These are phyloP conservation scores for Premnoplex brunnescens DNA, from an alignment of 2,797 vertebrate genomes.

Conservation along the genomic window DNA sequence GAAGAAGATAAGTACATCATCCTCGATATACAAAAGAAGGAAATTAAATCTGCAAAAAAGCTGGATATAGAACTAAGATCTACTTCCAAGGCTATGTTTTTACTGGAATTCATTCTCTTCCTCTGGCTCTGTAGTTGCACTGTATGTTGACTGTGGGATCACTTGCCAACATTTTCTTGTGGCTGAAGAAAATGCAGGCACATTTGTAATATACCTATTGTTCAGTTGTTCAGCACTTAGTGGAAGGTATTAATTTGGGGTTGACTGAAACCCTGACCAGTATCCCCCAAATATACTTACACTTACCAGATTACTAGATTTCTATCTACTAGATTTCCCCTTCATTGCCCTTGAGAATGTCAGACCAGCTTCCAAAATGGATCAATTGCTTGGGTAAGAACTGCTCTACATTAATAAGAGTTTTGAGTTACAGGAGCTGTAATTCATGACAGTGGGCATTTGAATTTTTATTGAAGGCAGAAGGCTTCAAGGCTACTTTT, in stretches of 20 bases:
- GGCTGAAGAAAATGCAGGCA: neutral
- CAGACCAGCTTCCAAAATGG: neutral
- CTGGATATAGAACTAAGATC: neutral
- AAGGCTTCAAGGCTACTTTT: neutral
- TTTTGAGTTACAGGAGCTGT: neutral
- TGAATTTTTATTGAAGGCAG: neutral
- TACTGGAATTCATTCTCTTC: neutral
- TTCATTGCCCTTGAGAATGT: neutral
- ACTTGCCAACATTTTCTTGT: neutral
- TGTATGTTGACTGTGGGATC: neutral
- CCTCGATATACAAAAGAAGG: neutral
- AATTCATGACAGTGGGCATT: neutral
- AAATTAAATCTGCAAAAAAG: constrained; percentile 5
- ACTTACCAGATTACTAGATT: neutral
- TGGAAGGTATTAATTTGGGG: neutral
- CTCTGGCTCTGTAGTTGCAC: neutral
- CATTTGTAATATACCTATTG: neutral
- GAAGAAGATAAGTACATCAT: neutral
- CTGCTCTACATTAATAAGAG: neutral
- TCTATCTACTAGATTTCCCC: neutral
- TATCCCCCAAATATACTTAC: neutral
- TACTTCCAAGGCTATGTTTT: neutral
- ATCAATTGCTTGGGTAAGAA: neutral
- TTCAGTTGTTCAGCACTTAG: neutral
- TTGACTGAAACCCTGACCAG: neutral